These are phyloP conservation scores for Simalia tracyae DNA, from an alignment of 2,797 vertebrate genomes.

Conservation along the genomic window DNA sequence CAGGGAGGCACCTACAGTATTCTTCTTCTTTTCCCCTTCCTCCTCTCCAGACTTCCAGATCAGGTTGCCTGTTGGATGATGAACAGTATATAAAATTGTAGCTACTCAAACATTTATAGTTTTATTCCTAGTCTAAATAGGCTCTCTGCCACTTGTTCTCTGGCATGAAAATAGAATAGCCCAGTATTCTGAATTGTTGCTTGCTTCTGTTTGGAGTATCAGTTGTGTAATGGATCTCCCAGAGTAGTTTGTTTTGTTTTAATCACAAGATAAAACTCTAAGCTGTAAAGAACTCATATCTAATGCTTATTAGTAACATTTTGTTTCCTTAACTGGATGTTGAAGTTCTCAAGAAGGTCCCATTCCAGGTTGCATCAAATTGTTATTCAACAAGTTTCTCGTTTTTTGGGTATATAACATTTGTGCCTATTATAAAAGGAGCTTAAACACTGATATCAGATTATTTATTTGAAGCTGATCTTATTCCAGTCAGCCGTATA, in stretches of 20 bases:
- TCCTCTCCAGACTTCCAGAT: neutral
- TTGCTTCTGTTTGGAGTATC: neutral
- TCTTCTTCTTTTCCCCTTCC: neutral
- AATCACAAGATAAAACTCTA: constrained; percentile 16
- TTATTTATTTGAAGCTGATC: neutral
- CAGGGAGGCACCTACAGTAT: neutral
- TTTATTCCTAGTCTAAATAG: neutral
- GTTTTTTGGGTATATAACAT: neutral
- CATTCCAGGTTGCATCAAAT: constrained; percentile 32
- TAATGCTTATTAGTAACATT: constrained; percentile 45
- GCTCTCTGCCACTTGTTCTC: neutral
- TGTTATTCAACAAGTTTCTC: neutral
- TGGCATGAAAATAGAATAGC: neutral
- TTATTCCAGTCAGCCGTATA: neutral
- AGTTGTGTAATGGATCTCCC: constrained; percentile 13
- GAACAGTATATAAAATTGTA: neutral
- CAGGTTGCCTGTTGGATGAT: constrained; percentile 7
- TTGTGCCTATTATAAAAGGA: neutral
- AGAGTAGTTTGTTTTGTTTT: neutral
- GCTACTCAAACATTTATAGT: neutral
- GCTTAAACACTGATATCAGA: neutral
- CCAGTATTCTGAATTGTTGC: neutral
- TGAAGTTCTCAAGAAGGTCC: constrained; percentile 10
- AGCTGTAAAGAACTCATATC: constrained; percentile 31
- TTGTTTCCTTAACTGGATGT: constrained; percentile 24